These are phyloP conservation scores for Frieseomelitta varia DNA, from an alignment of 1,140 invertebrate species.

Conservation along the genomic window DNA sequence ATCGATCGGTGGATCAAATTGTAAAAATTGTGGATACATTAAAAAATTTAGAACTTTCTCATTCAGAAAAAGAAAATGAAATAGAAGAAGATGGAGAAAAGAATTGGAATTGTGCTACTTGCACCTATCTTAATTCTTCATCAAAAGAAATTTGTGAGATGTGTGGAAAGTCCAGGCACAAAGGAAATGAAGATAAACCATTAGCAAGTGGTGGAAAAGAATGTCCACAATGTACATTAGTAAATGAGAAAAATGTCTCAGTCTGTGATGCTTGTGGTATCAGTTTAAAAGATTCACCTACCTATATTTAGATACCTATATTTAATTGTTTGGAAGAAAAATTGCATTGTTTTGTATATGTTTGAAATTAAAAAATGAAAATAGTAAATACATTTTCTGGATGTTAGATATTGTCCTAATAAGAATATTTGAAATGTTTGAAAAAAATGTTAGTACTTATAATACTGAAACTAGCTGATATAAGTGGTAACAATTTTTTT, in stretches of 20 bases:
- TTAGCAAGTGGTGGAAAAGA: constrained; percentile 89
- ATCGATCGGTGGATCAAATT: constrained; percentile 56
- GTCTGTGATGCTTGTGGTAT: constrained; percentile 87
- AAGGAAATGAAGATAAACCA: constrained; percentile 85
- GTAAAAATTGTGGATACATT: constrained; percentile 55
- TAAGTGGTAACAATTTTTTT: constrained; percentile 20
- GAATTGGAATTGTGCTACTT: constrained; percentile 87
- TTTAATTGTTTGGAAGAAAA: constrained; percentile 15
- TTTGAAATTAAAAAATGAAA: neutral
- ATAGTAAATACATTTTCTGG: constrained; percentile 27
- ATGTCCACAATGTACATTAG: constrained; percentile 90
- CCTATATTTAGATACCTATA: constrained; percentile 84
- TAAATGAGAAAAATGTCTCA: constrained; percentile 87
- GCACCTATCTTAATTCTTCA: constrained; percentile 87
- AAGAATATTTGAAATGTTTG: neutral
- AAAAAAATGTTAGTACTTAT: constrained; percentile 13
- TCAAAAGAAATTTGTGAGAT: constrained; percentile 87
- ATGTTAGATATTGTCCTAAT: constrained; percentile 3
- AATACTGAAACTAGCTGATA: neutral
- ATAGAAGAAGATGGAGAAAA: constrained; percentile 44
- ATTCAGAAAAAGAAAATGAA: constrained; percentile 30
- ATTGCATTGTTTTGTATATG: constrained; percentile 11
- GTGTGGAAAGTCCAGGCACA: constrained; percentile 86
- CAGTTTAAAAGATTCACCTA: constrained; percentile 89
- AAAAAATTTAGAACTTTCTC: constrained; percentile 43